A percentile compares a stretch with the other conserved stretches of the same genome.
Evolutionary conservation across 2,797 vertebrate genomes (phyloP).

Genomic region (Cheracebus regulus): DNA sequence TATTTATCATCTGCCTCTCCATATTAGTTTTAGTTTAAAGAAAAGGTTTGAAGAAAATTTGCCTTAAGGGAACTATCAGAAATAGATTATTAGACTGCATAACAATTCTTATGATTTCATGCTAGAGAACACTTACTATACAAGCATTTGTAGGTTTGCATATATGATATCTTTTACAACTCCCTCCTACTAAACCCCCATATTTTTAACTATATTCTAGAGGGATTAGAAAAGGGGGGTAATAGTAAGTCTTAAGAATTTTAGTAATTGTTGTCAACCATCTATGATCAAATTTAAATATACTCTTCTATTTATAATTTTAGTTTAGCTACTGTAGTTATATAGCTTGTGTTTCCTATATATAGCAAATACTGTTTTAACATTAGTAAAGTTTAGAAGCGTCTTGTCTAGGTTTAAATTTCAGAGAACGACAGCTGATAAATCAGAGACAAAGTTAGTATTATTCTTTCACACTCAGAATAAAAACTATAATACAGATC

Average conservation of each 20-base stretch:
- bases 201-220: background rate
- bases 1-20: background rate
- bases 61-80: background rate
- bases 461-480: background rate
- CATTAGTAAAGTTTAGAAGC: background rate
- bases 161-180: background rate
- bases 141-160: background rate
- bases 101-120: constrained; percentile 38
- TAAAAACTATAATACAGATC: background rate
- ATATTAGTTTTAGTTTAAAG: constrained; percentile 25
- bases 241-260: background rate
- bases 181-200: background rate
- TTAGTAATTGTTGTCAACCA: background rate
- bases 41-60: background rate
- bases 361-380: background rate
- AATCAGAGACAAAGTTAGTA: background rate
- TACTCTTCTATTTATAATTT: background rate
- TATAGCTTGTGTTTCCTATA: background rate
- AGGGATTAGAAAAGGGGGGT: background rate
- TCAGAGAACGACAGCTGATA: constrained; percentile 3
- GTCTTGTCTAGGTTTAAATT: background rate
- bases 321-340: background rate
- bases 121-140: background rate
- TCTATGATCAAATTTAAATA: constrained; percentile 1
- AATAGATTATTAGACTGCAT: background rate